These are phyloP conservation scores for Camponotus vicinus DNA, from an alignment of 1,140 invertebrate genomes.

Conservation along the genomic window DNA sequence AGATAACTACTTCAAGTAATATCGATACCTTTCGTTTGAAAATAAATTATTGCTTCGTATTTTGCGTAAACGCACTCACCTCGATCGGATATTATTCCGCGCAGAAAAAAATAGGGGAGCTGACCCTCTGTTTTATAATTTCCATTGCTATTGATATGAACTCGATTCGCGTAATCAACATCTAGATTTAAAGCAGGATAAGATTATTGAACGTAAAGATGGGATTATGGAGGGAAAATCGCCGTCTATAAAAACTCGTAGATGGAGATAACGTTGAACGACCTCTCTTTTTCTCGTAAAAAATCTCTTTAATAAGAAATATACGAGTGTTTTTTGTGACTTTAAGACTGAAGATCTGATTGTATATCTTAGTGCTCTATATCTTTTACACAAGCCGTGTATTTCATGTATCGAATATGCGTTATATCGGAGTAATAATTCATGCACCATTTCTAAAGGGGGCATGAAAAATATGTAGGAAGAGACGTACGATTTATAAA, in stretches of 20 bases:
- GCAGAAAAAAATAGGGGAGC: background rate
- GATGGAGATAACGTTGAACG: conserved; percentile 12
- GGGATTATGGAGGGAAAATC: conserved; percentile 7
- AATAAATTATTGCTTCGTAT: conserved; percentile 58
- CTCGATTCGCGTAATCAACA: conserved; percentile 38
- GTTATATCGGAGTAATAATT: background rate
- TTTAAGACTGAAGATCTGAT: conserved; percentile 1
- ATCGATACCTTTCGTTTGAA: conserved; percentile 68
- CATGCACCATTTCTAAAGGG: background rate
- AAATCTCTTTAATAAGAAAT: conserved; percentile 48
- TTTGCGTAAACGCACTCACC: background rate
- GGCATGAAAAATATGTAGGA: background rate
- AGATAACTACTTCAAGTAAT: conserved; percentile 69
- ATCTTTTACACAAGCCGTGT: background rate
- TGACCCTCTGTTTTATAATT: background rate
- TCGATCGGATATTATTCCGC: conserved; percentile 10
- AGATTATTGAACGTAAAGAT: conserved; percentile 42
- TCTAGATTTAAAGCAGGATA: background rate
- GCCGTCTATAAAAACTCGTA: conserved; percentile 23
- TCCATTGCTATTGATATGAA: conserved; percentile 30
- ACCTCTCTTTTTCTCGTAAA: background rate
- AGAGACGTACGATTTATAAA: background rate
- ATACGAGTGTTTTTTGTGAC: background rate
- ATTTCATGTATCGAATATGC: background rate
- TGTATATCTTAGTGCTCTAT: background rate